Percentiles rank a stretch among this genome's conserved stretches.
phyloP scores from a whole-genome alignment of 2,113 vertebrate species.

The Coryphaenoides rupestris region DNA sequence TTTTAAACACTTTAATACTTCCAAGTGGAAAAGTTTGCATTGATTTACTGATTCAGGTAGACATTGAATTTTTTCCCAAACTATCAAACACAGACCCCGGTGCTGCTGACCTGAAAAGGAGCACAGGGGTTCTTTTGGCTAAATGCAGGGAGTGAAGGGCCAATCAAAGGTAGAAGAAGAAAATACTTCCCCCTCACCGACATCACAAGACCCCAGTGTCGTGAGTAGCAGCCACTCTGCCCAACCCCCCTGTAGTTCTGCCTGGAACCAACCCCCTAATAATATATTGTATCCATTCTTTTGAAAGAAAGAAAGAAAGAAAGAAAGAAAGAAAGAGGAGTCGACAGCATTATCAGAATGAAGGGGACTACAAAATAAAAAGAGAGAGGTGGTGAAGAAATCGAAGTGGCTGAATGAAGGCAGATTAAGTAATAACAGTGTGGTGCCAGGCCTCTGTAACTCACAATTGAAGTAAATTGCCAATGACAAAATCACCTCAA shows the following conservation, averaged over 20 bases:
- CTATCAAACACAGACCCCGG: slow-evolving; percentile 41
- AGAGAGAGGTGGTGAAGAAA: slow-evolving; percentile 44
- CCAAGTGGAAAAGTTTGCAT: neutral
- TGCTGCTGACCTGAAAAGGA: slow-evolving; percentile 40
- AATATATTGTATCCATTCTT: slow-evolving; percentile 68
- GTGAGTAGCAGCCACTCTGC: slow-evolving; percentile 62
- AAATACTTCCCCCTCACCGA: slow-evolving; percentile 75
- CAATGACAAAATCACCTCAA: slow-evolving; percentile 67
- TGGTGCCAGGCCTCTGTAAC: slow-evolving; percentile 56
- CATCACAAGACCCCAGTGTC: slow-evolving; percentile 68
- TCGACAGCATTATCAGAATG: neutral
- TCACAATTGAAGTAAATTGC: slow-evolving; percentile 64
- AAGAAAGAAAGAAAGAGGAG: slow-evolving; percentile 7
- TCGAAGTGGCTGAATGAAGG: slow-evolving; percentile 67
- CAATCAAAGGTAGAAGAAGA: slow-evolving; percentile 69
- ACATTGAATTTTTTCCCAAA: slow-evolving; percentile 21
- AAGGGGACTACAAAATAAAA: neutral
- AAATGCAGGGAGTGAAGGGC: slow-evolving; percentile 50
- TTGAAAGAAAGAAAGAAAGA: slow-evolving; percentile 41
- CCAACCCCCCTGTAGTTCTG: slow-evolving; percentile 72
- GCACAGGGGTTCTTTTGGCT: slow-evolving; percentile 44
- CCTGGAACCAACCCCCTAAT: slow-evolving; percentile 68
- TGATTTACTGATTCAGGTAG: neutral
- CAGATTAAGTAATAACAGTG: slow-evolving; percentile 73
- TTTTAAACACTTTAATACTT: neutral